Evolutionary conservation across 2,113 vertebrate species (phyloP).

Genomic region (Amblyornis subalaris): DNA sequence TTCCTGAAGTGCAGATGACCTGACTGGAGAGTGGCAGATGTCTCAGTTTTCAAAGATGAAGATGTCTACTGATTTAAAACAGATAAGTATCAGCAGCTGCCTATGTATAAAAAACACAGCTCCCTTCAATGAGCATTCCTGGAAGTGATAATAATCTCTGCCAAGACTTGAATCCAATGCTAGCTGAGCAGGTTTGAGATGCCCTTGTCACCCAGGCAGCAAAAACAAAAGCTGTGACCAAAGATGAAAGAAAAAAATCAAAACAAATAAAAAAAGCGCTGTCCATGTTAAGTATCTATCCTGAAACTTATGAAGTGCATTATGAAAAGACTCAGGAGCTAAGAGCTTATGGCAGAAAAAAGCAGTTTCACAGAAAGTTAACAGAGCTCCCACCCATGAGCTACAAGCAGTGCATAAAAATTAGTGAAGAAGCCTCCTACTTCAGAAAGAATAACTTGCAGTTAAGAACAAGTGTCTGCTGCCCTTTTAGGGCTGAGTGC

Average conservation of each 20-base stretch:
- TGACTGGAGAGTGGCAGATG: not conserved
- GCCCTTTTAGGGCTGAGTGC: not conserved
- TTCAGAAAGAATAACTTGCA: not conserved
- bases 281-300: not conserved
- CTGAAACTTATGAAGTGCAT: not conserved
- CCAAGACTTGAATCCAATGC: not conserved
- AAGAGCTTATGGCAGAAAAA: not conserved
- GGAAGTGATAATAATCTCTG: not conserved
- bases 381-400: not conserved
- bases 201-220: not conserved
- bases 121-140: not conserved
- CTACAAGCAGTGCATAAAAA: not conserved
- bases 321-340: not conserved
- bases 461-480: not conserved
- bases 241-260: not conserved
- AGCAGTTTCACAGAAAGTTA: not conserved
- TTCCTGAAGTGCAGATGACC: not conserved
- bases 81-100: not conserved
- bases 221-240: not conserved
- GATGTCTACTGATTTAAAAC: not conserved
- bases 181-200: not conserved
- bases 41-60: not conserved
- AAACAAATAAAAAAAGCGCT: not conserved
- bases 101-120: not conserved
- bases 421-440: not conserved